Evolutionary conservation across 2,797 vertebrate species (phyloP), one percentile per base, ranked within the genome.

Genomic region (Pempheris klunzingeri): DNA sequence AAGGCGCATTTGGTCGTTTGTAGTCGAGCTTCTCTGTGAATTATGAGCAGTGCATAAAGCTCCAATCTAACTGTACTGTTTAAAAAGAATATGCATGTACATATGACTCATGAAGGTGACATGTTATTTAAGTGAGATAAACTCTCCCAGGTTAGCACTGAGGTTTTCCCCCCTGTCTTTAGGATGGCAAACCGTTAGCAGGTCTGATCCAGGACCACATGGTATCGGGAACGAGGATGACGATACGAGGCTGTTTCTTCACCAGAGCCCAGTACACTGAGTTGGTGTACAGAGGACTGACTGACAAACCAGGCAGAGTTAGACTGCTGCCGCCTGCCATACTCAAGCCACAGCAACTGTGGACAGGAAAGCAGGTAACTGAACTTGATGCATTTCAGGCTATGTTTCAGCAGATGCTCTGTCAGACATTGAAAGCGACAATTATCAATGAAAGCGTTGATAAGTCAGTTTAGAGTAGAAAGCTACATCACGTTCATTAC

Each of bases 131-230:
- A n/a, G n/a, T n/a, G n/a, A n/a, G n/a, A n/a, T 12, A 2, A 43
- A 36, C 55, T 28, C 30, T 39, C 53, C 52, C 10, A 26, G 24
- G 11, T 58, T 17, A 17, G 11, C 5, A 2, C 54, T 50, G 32
- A 17, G 17, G 4, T 34, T 30, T 49, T 7, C 64, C 17, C 47
- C 4, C 20, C 12, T 80, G 11, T 71, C 34, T 22, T 44, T 41
- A 99, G 98, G 98, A 99, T 74, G 98, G 98, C 50, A 98, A 96
- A 50, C 98, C 98, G 0, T 86, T 99, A 83, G 97, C 98, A 0
- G 98, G 98, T 26, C 72, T 99, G 87, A 99, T 99, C 87, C 98
- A 99, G 88, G 98, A 99, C 86, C 98, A 99, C 94, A 99, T 99
- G 96, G 94, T 99, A 20, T 98, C 98, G 0, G 98, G 98, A 18